Evolutionary conservation across 2,797 vertebrate species (phyloP).

Genomic region (Karalla daura): DNA sequence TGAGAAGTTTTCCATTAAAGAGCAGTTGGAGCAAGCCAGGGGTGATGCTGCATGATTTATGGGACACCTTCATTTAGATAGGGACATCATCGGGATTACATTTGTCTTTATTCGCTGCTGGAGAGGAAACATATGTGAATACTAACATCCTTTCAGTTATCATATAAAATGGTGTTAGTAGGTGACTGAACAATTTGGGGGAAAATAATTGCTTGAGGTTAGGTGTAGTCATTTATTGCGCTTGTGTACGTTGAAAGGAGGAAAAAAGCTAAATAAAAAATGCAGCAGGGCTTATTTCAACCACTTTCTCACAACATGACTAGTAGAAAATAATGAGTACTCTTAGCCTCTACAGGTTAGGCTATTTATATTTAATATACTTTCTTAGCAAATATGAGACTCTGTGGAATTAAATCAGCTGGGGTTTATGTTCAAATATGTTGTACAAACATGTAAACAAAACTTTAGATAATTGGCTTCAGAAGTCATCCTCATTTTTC

Average conservation of each 20-base stretch:
- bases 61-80: constrained; percentile 56
- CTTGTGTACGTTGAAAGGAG: not conserved
- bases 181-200: too few relatives aligned
- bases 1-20: constrained; percentile 67
- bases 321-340: not conserved
- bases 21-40: constrained; percentile 57
- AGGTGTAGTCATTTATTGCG: not conserved
- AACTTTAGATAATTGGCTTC: not conserved
- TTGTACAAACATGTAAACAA: not conserved
- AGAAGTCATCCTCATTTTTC: not conserved
- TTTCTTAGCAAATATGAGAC: not conserved
- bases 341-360: not conserved
- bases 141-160: constrained; percentile 12
- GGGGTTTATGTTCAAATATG: not conserved
- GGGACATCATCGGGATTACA: constrained; percentile 63
- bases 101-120: constrained; percentile 58
- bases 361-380: constrained; percentile 6
- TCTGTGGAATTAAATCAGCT: not conserved
- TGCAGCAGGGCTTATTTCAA: not conserved
- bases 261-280: not conserved
- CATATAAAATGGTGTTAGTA: constrained; percentile 13
- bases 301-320: not conserved
- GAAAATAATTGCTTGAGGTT: not conserved
- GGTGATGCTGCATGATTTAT: constrained; percentile 76
- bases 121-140: constrained; percentile 25